Evolutionary conservation across 2,113 vertebrate species (phyloP), one percentile per base, ranked within the genome.

Genomic region (Rhineura floridana): DNA sequence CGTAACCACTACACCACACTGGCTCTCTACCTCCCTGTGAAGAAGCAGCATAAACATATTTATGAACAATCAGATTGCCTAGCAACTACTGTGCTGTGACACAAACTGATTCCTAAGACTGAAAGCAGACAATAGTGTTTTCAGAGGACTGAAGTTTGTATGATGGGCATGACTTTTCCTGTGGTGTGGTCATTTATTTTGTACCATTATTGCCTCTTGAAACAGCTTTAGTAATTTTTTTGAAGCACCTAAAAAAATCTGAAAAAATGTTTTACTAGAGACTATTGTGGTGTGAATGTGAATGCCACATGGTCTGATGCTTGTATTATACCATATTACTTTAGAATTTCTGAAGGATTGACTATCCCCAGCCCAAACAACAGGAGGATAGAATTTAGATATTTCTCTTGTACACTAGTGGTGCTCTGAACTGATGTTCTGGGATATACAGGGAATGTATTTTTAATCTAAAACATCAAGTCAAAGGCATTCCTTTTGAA

Each of bases 401-500:
- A 79, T 52, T 72, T 84, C n/a, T 72, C 7, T 85, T 77, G 19
- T 65, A 15, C 19, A 62, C 33, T 48, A 36, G 30, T 69, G 44
- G 81, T 50, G 13, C 50, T 33, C 23, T 72, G 73, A 65, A 48
- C 25, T 89, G 48, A n/a, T 77, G 39, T 46, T 88, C 81, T 72
- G 55, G 25, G 63, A 75, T 28, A 48, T 90, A 73, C 52, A 86
- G 4, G 48, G 70, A 63, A 82, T 42, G 50, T 72, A 30, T 90
- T 87, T 77, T 86, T 42, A 67, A 82, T 87, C 76, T 25, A 79
- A 46, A 19, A 25, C 25, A 73, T 88, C 33, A 36, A 87, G 44
- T 88, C 9, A 88, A 90, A 93, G 84, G 46, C 83, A 44, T 73
- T 63, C 50, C 59, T 88, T n/a, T 46, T 62, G 72, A 65, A 33